phyloP scores from a whole-genome alignment of 2,113 vertebrate genomes.

The Sorex fumeus region DNA sequence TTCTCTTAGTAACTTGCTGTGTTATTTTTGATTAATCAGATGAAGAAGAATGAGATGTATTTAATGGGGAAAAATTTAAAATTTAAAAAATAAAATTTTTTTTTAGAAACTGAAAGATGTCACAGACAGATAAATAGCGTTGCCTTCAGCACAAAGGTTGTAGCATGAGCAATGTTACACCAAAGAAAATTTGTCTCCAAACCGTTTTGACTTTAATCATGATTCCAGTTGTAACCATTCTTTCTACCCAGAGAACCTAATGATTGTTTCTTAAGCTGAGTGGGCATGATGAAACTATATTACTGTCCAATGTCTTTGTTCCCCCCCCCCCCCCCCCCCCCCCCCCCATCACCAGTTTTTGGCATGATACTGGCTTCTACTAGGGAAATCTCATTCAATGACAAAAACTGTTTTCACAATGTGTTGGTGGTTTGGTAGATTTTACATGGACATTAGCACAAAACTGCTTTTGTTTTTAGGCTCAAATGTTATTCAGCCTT shows the following conservation, averaged over 20 bases:
- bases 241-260: neutral
- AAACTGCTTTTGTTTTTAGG: conserved; percentile 23
- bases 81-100: neutral
- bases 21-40: neutral
- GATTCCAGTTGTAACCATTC: conserved; percentile 20
- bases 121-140: neutral
- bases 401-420: conserved; percentile 51
- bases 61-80: neutral
- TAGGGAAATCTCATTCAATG: conserved; percentile 33
- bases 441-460: conserved; percentile 40
- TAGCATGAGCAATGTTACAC: conserved; percentile 11
- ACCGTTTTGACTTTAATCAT: neutral
- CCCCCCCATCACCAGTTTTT: conserved; percentile 42
- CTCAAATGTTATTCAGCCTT: neutral
- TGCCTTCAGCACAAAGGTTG: conserved; percentile 18
- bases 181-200: neutral
- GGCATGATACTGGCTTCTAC: conserved; percentile 53
- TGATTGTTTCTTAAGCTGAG: neutral
- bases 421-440: conserved; percentile 30
- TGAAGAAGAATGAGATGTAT: neutral
- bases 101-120: neutral
- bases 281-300: conserved; percentile 1
- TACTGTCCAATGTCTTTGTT: conserved; percentile 7
- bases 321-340: neutral
- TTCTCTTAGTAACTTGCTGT: neutral